phyloP scores from a whole-genome alignment of 2,113 vertebrate species.

The Leuciscus idus region DNA sequence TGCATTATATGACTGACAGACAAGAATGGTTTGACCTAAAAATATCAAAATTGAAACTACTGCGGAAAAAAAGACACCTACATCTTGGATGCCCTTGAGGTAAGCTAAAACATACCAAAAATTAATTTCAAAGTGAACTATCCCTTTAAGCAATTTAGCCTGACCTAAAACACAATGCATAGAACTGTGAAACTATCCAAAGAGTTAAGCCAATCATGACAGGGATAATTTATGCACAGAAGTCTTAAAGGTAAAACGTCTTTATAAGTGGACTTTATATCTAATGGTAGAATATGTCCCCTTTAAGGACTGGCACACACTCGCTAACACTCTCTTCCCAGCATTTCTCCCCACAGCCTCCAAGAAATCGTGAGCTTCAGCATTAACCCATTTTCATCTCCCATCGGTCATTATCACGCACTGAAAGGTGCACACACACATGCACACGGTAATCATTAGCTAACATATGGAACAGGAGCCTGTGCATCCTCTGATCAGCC shows the following conservation, averaged over 20 bases:
- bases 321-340: not conserved
- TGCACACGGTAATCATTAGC: slow-evolving; percentile 20
- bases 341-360: not conserved
- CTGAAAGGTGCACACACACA: not conserved
- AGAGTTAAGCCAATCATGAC: not conserved
- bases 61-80: too few relatives aligned
- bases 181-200: not conserved
- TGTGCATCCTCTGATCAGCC: not conserved
- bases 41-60: too few relatives aligned
- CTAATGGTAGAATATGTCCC: not conserved
- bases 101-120: too few relatives aligned
- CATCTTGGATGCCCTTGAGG: too few relatives aligned
- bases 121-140: too few relatives aligned
- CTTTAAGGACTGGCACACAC: not conserved
- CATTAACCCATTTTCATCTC: not conserved
- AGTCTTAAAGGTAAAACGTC: not conserved
- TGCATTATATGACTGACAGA: too few relatives aligned
- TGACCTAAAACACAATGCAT: not conserved
- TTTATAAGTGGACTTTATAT: not conserved
- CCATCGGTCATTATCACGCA: slow-evolving; percentile 2
- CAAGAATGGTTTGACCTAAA: too few relatives aligned
- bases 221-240: not conserved
- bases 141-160: not conserved
- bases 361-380: slow-evolving; percentile 2
- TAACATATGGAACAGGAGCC: not conserved